Conservation (phyloP, 2,888 invertebrate species). For the Cataglyphis albicans region DNA sequence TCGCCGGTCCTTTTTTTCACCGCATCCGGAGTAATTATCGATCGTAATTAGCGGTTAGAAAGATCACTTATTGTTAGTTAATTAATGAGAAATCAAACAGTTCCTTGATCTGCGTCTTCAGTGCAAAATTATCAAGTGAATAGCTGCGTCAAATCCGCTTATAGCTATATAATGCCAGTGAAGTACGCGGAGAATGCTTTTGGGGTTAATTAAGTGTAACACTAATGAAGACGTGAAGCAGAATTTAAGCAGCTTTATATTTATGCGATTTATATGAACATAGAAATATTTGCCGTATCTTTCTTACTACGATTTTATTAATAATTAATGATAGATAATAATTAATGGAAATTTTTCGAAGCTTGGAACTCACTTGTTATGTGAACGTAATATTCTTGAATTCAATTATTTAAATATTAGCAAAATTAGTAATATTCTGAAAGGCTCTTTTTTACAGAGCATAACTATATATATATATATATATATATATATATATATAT, state of each 20-base stretch:
- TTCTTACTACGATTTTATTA: slow-evolving; percentile 1
- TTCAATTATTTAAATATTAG: slow-evolving; percentile 18
- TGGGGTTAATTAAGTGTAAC: slow-evolving; percentile 45
- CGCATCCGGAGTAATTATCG: slow-evolving; percentile 60
- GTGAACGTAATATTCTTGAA: not conserved
- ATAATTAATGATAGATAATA: not conserved
- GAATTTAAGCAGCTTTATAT: slow-evolving; percentile 44
- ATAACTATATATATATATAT: not conserved
- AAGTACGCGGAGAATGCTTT: slow-evolving; percentile 6
- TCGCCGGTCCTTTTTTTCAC: not conserved
- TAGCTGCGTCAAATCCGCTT: slow-evolving; percentile 30
- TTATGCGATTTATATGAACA: slow-evolving; percentile 17
- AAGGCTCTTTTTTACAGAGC: not conserved
- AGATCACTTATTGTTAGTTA: slow-evolving; percentile 55
- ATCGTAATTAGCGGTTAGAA: slow-evolving; percentile 27
- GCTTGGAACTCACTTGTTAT: not conserved
- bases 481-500: not conserved
- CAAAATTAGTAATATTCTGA: slow-evolving; percentile 7
- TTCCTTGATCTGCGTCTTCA: not conserved
- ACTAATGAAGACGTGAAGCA: slow-evolving; percentile 35
- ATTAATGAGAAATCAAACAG: slow-evolving; percentile 62
- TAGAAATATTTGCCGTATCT: not conserved
- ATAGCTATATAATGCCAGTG: not conserved
- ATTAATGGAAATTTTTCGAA: not conserved
- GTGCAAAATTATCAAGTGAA: slow-evolving; percentile 4